Percentiles rank a stretch among this genome's conserved stretches.
Conservation (phyloP, 2,113 vertebrate genomes). For the Paramisgurnus dabryanus region DNA sequence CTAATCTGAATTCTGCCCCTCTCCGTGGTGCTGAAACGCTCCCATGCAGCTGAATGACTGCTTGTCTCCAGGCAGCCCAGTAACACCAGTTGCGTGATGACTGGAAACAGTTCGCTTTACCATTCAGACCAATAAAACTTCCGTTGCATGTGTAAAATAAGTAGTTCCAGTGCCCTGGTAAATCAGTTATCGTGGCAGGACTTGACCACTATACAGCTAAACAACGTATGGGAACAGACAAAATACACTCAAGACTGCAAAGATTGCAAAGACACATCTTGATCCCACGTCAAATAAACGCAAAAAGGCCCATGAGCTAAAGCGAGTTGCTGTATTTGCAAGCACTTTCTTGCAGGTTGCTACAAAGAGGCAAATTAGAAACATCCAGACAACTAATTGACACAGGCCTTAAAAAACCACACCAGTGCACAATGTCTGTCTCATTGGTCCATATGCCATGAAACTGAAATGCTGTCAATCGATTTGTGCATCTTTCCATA, state of each 20-base stretch:
- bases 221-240: neutral
- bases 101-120: neutral
- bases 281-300: neutral
- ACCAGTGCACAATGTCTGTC: neutral
- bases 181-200: neutral
- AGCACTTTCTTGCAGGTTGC: neutral
- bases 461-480: neutral
- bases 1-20: conserved; percentile 17
- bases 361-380: neutral
- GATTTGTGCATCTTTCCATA: neutral
- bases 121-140: neutral
- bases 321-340: neutral
- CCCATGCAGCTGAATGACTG: neutral
- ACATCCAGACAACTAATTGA: neutral
- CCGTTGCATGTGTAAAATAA: neutral
- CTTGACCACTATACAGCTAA: neutral
- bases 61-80: neutral
- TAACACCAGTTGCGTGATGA: conserved; percentile 51
- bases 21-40: conserved; percentile 56
- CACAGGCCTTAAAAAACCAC: conserved; percentile 7
- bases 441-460: neutral
- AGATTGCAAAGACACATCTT: neutral
- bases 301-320: neutral
- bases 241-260: neutral
- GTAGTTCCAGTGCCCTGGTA: neutral